Conservation (phyloP, 2,888 invertebrate species). For the Parochlus steinenii region DNA sequence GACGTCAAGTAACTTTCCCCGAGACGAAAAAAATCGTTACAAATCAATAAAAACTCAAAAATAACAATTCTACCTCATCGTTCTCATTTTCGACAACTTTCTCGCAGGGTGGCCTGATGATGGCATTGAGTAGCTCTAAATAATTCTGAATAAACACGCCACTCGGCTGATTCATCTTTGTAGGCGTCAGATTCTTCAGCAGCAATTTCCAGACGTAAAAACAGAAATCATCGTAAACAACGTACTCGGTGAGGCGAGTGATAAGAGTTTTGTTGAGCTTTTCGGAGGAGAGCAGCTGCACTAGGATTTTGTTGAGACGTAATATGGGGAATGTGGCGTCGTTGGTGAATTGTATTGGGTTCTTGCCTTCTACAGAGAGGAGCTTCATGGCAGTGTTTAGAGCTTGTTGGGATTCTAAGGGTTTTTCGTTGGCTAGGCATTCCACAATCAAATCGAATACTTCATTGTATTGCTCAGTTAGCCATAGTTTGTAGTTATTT, state of each 20-base stretch:
- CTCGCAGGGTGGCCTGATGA: conserved; percentile 27
- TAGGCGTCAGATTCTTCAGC: conserved; percentile 38
- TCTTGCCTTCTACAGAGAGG: conserved; percentile 51
- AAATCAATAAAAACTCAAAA: conserved; percentile 33
- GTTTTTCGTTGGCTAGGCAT: conserved; percentile 37
- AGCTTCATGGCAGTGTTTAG: conserved; percentile 57
- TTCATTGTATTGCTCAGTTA: conserved; percentile 51
- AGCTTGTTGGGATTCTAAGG: conserved; percentile 40
- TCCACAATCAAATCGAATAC: conserved; percentile 40
- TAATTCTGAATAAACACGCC: conserved; percentile 43
- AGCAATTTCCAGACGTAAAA: conserved; percentile 50
- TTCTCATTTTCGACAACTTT: conserved; percentile 29
- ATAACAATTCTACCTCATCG: conserved; percentile 16
- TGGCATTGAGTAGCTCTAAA: conserved; percentile 41
- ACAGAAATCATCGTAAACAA: conserved; percentile 56
- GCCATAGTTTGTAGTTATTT: conserved; percentile 47
- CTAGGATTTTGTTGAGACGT: conserved; percentile 48
- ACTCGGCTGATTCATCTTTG: conserved; percentile 21
- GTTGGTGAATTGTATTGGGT: conserved; percentile 38
- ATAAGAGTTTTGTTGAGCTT: conserved; percentile 43
- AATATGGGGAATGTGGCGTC: conserved; percentile 41
- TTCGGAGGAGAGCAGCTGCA: conserved; percentile 43
- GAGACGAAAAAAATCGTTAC: no score
- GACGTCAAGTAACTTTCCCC: no score
- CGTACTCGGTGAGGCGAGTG: conserved; percentile 54